phyloP scores from a whole-genome alignment of 2,113 vertebrate species.

The Hyaena hyaena region DNA sequence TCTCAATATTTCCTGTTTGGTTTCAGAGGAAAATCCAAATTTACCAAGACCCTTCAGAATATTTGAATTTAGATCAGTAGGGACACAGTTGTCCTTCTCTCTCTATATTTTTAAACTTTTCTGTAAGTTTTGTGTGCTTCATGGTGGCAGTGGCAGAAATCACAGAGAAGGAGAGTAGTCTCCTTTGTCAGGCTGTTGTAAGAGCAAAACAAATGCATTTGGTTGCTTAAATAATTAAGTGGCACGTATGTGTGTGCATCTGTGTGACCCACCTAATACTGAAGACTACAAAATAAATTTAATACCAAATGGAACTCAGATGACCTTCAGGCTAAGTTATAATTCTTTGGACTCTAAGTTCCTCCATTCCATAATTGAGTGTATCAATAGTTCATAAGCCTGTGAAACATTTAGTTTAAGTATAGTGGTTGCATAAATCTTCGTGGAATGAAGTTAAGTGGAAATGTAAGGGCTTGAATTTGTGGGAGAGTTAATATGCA shows the following conservation, averaged over 20 bases:
- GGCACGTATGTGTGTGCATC: neutral
- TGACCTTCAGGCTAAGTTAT: neutral
- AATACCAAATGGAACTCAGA: neutral
- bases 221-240: constrained; percentile 45
- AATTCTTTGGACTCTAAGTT: neutral
- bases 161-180: neutral
- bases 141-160: neutral
- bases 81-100: neutral
- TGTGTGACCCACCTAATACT: neutral
- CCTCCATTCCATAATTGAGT: neutral
- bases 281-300: neutral
- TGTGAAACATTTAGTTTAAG: constrained; percentile 63
- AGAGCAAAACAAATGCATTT: neutral
- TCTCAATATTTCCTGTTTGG: neutral
- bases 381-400: constrained; percentile 41
- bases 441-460: constrained; percentile 50
- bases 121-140: neutral
- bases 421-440: neutral
- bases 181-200: neutral
- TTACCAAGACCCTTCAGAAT: neutral
- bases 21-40: neutral
- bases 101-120: neutral
- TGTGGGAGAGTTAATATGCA: neutral
- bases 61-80: neutral
- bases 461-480: neutral